Evolutionary conservation across 2,888 invertebrate genomes (phyloP), one percentile per base, ranked within the genome.

Genomic region (Philopedon plagiatum): DNA sequence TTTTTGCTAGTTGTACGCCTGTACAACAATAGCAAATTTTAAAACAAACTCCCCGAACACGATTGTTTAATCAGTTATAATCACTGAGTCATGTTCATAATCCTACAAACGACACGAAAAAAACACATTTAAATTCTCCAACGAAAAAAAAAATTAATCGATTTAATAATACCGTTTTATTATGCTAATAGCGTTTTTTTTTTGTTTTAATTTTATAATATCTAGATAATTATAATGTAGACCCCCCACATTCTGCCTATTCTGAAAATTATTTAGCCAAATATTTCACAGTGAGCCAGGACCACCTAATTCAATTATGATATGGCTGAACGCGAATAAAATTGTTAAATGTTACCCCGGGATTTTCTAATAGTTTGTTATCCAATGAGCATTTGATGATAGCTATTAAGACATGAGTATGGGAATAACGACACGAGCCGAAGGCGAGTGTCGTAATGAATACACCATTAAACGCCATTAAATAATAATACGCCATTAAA

Each of bases 171-270:
- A 54, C 44, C 39, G 56, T 18, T 65, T 39, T 57, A 69, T 62
- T 61, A 62, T 62, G 69, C 62, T 69, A 62, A 62, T 41, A 56
- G 69, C 62, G 46, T 39, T 62, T 69, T 54, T n/a, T n/a, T 68
- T 56, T 61, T 69, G 54, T 70, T 64, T 64, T 57, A 29, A 37
- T 64, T 70, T 67, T 46, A 62, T 69, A 71, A 72, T 63, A 67
- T 67, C 58, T 62, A 61, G 72, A 67, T 67, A 67, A 72, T 72
- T 72, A 72, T 66, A 66, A 72, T 67, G 72, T 54, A 29, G 72
- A 67, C 72, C 72, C 71, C 72, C 66, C 73, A 68, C 73, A 64
- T 68, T 73, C 73, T 64, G 68, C 64, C 64, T 73, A 68, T 68
- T 68, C 60, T 62, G 46, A 68, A 73, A 68, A 68, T 63, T 64